Evolutionary conservation across 30 jellyfish, hydroid and myxozoan species (phyloP).

Genomic region (Mastigias papua): DNA sequence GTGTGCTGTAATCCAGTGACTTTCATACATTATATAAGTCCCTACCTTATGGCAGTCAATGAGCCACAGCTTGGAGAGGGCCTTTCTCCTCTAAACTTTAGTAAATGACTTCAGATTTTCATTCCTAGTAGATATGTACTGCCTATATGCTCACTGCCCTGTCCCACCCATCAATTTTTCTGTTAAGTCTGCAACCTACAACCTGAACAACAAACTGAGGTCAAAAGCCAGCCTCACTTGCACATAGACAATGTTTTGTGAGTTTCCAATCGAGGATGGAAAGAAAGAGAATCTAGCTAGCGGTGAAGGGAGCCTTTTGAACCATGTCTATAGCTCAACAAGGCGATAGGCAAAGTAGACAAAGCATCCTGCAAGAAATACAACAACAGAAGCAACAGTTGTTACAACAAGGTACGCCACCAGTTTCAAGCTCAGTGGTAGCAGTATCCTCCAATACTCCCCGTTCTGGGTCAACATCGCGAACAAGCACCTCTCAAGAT

Average conservation of each 20-base stretch:
- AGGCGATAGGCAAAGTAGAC: constrained; percentile 87
- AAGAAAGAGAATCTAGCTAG: not conserved
- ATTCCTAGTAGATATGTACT: too few relatives aligned
- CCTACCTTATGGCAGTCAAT: too few relatives aligned
- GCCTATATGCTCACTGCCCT: too few relatives aligned
- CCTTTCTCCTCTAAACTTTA: too few relatives aligned
- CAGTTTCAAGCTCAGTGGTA: constrained; percentile 12
- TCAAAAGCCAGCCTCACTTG: constrained; percentile 8
- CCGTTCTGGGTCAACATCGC: constrained; percentile 4
- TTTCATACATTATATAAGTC: too few relatives aligned
- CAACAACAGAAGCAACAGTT: constrained; percentile 93
- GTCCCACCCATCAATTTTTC: too few relatives aligned
- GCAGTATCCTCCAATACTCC: constrained; percentile 26
- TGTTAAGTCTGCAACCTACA: too few relatives aligned
- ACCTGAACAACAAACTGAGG: too few relatives aligned
- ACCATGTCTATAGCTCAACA: constrained; percentile 47
- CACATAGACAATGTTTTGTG: not conserved
- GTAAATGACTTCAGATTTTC: too few relatives aligned
- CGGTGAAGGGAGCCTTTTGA: not conserved
- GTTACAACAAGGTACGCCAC: constrained; percentile 70
- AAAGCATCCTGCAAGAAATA: constrained; percentile 86
- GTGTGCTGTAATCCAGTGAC: too few relatives aligned
- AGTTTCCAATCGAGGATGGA: not conserved
- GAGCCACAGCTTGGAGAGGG: too few relatives aligned
- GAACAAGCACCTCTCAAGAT: constrained; percentile 33